Conservation (phyloP, 23 tunicate genomes). For the Aplidium turbinatum region DNA sequence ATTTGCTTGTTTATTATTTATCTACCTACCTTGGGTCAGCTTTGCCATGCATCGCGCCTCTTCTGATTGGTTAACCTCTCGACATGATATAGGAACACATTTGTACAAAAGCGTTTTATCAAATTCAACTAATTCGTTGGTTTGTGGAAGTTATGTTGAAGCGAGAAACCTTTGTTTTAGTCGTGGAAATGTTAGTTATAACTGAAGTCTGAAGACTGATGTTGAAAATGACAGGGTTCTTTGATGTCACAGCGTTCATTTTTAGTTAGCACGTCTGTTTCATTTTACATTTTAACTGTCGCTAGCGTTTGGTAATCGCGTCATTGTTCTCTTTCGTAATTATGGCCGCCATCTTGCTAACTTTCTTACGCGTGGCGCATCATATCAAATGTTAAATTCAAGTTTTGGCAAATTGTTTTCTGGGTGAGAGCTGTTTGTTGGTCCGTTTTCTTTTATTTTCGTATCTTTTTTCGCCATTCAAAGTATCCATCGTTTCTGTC, state of each 20-base stretch:
- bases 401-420: no score
- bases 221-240: neutral
- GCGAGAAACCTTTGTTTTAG: neutral
- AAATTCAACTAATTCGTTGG: conserved; percentile 65
- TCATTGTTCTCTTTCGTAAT: conserved; percentile 89
- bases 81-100: conserved; percentile 78
- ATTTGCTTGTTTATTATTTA: conserved; percentile 68
- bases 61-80: conserved; percentile 64
- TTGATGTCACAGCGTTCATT: neutral
- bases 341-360: conserved; percentile 81
- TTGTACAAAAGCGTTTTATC: conserved; percentile 78
- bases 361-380: conserved; percentile 68
- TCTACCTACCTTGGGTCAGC: conserved; percentile 55
- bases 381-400: conserved; percentile 44
- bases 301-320: conserved; percentile 50
- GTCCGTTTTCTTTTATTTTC: no score
- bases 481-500: neutral
- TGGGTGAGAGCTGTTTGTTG: no score
- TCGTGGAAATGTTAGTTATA: neutral
- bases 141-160: neutral
- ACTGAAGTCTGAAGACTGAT: neutral
- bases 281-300: conserved; percentile 31
- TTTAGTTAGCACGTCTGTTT: conserved; percentile 26
- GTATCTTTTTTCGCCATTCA: no score
- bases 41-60: conserved; percentile 63